Base-by-base conservation (phyloP, 2,797 vertebrate species). In the Sus cebifrons region DNA sequence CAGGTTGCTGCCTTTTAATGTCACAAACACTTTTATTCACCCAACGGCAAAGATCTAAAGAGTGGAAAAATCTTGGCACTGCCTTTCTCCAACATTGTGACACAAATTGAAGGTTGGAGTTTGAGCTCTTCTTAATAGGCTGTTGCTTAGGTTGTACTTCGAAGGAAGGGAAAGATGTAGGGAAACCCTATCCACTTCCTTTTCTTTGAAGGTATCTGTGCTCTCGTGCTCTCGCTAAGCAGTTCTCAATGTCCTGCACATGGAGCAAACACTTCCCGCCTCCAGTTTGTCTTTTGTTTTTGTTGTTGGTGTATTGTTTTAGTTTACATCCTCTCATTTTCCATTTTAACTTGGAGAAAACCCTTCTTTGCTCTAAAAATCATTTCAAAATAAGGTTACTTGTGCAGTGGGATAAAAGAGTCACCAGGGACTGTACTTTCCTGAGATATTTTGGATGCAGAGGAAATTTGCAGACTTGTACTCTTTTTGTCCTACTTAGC, bases 1-100 rank as follows among this genome's bases (percentile, higher is more conserved):
- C 96, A 97, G 93, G 79, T 77, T 95, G 86, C 49, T 96, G 92
- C 79, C 78, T 95, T 96, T 96, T 91, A 89, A 86, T 79, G 60
- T 97, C 90, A 92, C 82, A 74, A 81, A 89, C 81, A 73, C 25
- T 95, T 91, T 56, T 29, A 71, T 79, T 96, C 4, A 17, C 60
- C 40, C 52, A 65, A 67, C n/a, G 56, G 40, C 12, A 32, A 92
- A 95, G 93, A 95, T 92, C 84, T 90, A 70, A 93, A 94, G 86
- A 79, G 36, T n/a, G 25, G 88, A 89, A 89, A 86, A 40, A 64
- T 27, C 20, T 89, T 90, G 64, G 67, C 29, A 78, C 44, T 18
- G 29, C 21, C 8, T 93, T 97, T 97, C 68, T 27, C 29, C n/a
- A 85, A 95, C 70, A 49, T 77, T 0, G 21, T 16, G 40, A 71